phyloP scores from a whole-genome alignment of 2,888 invertebrate species.

The Ectropis crepuscularia region DNA sequence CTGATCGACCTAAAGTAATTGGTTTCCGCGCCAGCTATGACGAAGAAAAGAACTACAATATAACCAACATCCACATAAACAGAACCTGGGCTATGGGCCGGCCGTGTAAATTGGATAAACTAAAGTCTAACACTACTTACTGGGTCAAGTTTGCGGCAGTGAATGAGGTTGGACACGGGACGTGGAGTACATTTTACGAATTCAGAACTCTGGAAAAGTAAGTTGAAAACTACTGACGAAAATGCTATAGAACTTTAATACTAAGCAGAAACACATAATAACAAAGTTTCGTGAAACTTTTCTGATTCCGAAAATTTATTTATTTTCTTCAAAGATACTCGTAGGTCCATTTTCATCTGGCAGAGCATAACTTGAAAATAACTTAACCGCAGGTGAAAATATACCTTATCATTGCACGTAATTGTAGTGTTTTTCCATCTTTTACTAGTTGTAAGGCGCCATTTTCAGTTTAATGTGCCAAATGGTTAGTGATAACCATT shows the following conservation, averaged over 20 bases:
- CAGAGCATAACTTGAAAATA: no score
- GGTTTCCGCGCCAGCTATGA: constrained; percentile 73
- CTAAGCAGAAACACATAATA: no score
- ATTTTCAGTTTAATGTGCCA: no score
- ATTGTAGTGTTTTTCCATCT: no score
- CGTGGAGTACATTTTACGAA: constrained; percentile 54
- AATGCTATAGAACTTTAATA: background rate
- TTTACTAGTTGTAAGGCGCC: no score
- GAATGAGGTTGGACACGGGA: constrained; percentile 66
- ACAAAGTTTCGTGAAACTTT: no score
- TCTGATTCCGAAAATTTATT: no score
- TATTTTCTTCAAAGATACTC: no score
- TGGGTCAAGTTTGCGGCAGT: constrained; percentile 67
- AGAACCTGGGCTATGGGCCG: constrained; percentile 70
- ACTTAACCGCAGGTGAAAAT: no score
- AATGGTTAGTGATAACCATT: no score
- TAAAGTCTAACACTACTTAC: constrained; percentile 67
- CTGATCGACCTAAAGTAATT: constrained; percentile 58
- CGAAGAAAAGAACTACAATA: constrained; percentile 56
- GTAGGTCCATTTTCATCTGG: no score
- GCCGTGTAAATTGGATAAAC: constrained; percentile 61
- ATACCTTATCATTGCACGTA: no score
- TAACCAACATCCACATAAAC: constrained; percentile 68
- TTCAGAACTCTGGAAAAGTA: constrained; percentile 71
- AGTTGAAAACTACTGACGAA: constrained; percentile 42